Percentiles rank a stretch among this genome's conserved stretches.
Evolutionary conservation across 2,888 invertebrate genomes (phyloP).

Genomic region (Muscina levida): DNA sequence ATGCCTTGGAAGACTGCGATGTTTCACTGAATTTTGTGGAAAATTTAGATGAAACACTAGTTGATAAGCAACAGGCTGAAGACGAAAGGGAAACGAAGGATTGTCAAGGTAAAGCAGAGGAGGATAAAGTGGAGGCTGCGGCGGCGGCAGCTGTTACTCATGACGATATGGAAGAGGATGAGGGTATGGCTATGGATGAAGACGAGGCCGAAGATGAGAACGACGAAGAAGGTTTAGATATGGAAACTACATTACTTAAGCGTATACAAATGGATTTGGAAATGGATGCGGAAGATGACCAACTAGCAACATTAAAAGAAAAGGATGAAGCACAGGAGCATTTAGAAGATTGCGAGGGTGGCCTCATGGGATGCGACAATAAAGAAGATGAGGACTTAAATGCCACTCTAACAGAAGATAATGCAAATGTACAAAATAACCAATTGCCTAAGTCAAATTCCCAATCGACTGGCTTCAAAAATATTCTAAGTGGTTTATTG

Average conservation of each 20-base stretch:
- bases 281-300: neutral
- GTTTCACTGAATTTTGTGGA: constrained; percentile 44
- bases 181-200: neutral
- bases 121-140: neutral
- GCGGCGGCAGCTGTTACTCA: neutral
- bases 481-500: constrained; percentile 27
- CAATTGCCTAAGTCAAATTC: neutral
- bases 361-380: neutral
- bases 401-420: neutral
- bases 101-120: neutral
- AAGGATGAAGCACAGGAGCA: neutral
- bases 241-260: constrained; percentile 17
- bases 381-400: neutral
- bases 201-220: no score
- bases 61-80: constrained; percentile 9
- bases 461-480: neutral
- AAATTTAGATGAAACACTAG: constrained; percentile 31
- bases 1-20: constrained; percentile 54
- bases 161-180: neutral
- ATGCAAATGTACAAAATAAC: constrained; percentile 3
- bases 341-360: no score
- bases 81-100: neutral
- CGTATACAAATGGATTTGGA: constrained; percentile 33
- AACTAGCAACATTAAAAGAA: neutral
- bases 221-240: neutral